Conservation (phyloP, 2,888 invertebrate genomes). For the Alviniconcha strummeri region DNA sequence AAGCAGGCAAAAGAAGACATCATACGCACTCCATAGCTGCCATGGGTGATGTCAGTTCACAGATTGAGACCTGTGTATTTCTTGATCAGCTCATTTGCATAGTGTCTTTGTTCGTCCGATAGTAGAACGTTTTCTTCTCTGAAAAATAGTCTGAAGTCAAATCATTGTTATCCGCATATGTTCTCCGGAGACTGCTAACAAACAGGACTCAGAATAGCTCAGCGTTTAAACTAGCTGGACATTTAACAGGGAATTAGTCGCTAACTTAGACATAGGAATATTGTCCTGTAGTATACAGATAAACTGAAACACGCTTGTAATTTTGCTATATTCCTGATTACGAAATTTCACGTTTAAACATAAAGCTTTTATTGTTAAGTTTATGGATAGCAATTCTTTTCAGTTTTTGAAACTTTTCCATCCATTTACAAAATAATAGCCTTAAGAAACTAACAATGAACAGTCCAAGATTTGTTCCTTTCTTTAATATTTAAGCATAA, state of each 20-base stretch:
- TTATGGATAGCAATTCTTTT: too few relatives aligned
- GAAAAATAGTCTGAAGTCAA: slow-evolving; percentile 34
- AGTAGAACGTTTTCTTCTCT: slow-evolving; percentile 51
- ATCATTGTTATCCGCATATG: not conserved
- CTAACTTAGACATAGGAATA: not conserved
- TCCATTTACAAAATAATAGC: too few relatives aligned
- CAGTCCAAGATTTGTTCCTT: too few relatives aligned
- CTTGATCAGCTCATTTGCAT: slow-evolving; percentile 64
- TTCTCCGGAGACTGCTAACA: not conserved
- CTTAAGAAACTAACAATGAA: too few relatives aligned
- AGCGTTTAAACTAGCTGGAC: not conserved
- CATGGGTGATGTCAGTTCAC: not conserved
- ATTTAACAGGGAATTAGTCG: not conserved
- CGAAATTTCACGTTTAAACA: too few relatives aligned
- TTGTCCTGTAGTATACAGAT: not conserved
- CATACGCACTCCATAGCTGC: not conserved
- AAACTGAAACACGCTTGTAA: not conserved
- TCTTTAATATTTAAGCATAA: too few relatives aligned
- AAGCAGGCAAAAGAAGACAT: not conserved
- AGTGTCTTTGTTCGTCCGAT: slow-evolving; percentile 61
- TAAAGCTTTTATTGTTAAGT: too few relatives aligned
- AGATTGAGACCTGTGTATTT: slow-evolving; percentile 57
- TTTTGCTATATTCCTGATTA: too few relatives aligned
- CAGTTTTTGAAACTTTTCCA: too few relatives aligned
- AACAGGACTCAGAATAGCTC: not conserved